These are phyloP conservation scores for Melieria picta DNA, from an alignment of 2,888 invertebrate genomes.

Conservation along the genomic window DNA sequence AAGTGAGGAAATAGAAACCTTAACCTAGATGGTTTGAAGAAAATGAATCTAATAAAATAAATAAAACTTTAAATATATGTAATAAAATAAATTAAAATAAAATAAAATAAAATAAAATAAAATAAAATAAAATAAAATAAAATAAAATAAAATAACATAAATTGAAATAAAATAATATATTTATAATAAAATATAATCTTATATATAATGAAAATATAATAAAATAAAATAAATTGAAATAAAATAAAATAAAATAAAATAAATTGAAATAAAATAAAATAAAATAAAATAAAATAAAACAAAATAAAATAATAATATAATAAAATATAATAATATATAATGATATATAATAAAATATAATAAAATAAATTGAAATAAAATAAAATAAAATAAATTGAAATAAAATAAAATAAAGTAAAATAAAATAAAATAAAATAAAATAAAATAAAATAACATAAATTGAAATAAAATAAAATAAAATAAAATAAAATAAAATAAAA, in stretches of 20 bases:
- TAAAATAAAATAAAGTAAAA: not conserved
- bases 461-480: too few species aligned
- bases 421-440: too few species aligned
- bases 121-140: not conserved
- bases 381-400: not conserved
- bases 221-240: conserved; percentile 8
- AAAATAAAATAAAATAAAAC: not conserved
- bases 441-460: too few species aligned
- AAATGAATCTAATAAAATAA: not conserved
- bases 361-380: not conserved
- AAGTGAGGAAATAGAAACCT: not conserved
- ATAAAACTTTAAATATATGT: not conserved
- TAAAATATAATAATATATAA: not conserved
- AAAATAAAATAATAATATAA: not conserved
- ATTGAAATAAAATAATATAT: not conserved
- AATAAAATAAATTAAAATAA: not conserved
- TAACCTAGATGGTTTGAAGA: not conserved
- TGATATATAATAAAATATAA: not conserved
- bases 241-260: conserved; percentile 12
- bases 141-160: not conserved
- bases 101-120: not conserved
- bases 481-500: too few species aligned
- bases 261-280: not conserved
- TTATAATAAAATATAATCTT: too few species aligned
- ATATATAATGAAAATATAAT: too few species aligned